Conservation (phyloP, 2,888 invertebrate species). For the Sinopyrophorus schimmeli region DNA sequence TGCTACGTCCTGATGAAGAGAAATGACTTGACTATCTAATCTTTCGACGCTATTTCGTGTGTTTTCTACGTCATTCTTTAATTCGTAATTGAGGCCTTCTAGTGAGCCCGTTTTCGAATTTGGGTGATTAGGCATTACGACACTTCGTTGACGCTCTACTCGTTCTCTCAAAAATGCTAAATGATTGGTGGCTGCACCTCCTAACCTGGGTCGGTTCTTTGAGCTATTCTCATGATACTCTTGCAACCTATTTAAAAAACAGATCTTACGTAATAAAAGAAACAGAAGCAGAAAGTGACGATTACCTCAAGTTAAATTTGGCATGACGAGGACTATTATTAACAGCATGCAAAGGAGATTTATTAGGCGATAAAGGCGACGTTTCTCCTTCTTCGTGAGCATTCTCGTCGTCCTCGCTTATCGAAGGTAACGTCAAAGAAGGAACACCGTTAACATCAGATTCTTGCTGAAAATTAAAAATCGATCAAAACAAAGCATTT, state of each 20-base stretch:
- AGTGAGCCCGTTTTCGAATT: constrained; percentile 62
- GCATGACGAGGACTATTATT: constrained; percentile 67
- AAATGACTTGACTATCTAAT: constrained; percentile 79
- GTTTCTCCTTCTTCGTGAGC: constrained; percentile 71
- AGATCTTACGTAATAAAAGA: too few relatives aligned
- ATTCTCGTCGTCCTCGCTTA: constrained; percentile 94
- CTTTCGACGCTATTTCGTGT: constrained; percentile 64
- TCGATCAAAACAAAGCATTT: background rate
- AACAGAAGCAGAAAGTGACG: too few relatives aligned
- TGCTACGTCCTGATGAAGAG: constrained; percentile 83
- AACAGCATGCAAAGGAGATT: constrained; percentile 60
- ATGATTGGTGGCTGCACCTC: constrained; percentile 52
- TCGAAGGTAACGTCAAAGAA: constrained; percentile 85
- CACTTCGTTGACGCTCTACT: constrained; percentile 69
- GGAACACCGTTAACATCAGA: constrained; percentile 78
- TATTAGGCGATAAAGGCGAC: constrained; percentile 67
- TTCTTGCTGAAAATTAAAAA: constrained; percentile 59
- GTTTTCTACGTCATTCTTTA: constrained; percentile 49
- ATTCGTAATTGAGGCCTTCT: constrained; percentile 64
- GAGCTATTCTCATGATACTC: constrained; percentile 47
- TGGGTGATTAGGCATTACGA: constrained; percentile 57
- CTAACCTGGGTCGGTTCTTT: constrained; percentile 43
- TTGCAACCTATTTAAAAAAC: constrained; percentile 43
- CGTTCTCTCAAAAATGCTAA: constrained; percentile 63
- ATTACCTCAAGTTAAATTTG: constrained; percentile 62